Conservation (phyloP, 2,113 vertebrate genomes). For the Amia ocellicauda region DNA sequence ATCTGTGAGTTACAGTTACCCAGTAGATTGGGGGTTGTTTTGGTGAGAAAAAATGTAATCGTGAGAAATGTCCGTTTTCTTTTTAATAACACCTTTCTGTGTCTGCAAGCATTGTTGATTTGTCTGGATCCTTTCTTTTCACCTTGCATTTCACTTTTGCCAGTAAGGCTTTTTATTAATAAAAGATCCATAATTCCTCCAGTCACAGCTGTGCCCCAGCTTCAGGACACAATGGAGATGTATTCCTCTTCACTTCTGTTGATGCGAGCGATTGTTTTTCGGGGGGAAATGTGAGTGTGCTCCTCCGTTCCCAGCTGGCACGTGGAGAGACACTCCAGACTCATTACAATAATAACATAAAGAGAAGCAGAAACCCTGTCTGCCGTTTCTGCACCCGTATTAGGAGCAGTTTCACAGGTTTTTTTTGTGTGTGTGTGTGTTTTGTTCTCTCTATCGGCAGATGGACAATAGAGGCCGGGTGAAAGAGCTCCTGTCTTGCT, state of each 20-base stretch:
- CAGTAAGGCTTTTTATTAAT: too few species aligned
- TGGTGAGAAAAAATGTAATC: too few species aligned
- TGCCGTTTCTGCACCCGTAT: not conserved
- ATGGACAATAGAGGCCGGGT: slow-evolving; percentile 25
- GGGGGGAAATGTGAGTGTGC: not conserved
- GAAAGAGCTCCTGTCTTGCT: not conserved
- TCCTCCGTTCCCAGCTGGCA: not conserved
- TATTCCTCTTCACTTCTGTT: not conserved
- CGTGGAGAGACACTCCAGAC: not conserved
- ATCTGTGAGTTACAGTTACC: too few species aligned
- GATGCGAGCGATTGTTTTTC: not conserved
- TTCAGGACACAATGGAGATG: not conserved
- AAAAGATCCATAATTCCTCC: not conserved
- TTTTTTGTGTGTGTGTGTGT: too few species aligned
- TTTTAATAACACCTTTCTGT: too few species aligned
- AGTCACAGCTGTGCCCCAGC: slow-evolving; percentile 4
- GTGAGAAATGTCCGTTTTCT: too few species aligned
- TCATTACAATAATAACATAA: slow-evolving; percentile 16
- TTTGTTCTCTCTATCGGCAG: slow-evolving; percentile 9
- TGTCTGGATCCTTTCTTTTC: too few species aligned
- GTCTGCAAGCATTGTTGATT: too few species aligned
- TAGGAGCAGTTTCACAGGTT: not conserved
- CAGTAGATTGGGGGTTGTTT: too few species aligned
- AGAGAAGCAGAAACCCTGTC: not conserved
- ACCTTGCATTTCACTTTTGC: too few species aligned